phyloP scores from a whole-genome alignment of 2,888 invertebrate species.

The Drosophila birchii region DNA sequence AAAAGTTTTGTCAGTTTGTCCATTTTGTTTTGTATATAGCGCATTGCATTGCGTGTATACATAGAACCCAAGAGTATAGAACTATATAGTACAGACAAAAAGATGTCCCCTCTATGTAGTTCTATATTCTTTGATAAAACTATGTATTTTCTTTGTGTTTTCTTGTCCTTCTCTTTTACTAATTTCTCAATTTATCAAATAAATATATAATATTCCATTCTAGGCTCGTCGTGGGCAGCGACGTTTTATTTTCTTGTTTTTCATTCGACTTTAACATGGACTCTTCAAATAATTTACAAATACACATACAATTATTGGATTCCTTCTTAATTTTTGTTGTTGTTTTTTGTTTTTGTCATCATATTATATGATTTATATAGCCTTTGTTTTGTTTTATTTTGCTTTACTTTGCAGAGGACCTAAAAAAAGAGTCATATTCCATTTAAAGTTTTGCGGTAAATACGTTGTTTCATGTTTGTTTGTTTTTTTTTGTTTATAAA shows the following conservation, averaged over 20 bases:
- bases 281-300: slow-evolving; percentile 68
- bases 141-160: slow-evolving; percentile 42
- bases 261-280: slow-evolving; percentile 55
- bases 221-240: slow-evolving; percentile 27
- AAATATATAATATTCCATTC: slow-evolving; percentile 65
- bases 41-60: slow-evolving; percentile 67
- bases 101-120: too few species aligned
- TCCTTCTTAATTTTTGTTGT: slow-evolving; percentile 16
- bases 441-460: slow-evolving; percentile 53
- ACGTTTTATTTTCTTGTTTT: slow-evolving; percentile 17
- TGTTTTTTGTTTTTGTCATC: slow-evolving; percentile 9
- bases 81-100: too few species aligned
- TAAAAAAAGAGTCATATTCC: slow-evolving; percentile 32
- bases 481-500: slow-evolving; percentile 45
- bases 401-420: slow-evolving; percentile 18
- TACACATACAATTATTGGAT: slow-evolving; percentile 46
- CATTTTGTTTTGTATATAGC: slow-evolving; percentile 61
- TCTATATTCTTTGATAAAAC: neutral
- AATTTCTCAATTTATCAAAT: slow-evolving; percentile 65
- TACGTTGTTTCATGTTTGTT: slow-evolving; percentile 28
- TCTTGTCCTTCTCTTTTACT: slow-evolving; percentile 49
- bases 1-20: slow-evolving; percentile 57
- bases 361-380: slow-evolving; percentile 45
- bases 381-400: slow-evolving; percentile 17
- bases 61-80: slow-evolving; percentile 14